Percentiles rank a stretch among this genome's conserved stretches.
Conservation (phyloP, 2,888 invertebrate species). For the Germaria angustata region DNA sequence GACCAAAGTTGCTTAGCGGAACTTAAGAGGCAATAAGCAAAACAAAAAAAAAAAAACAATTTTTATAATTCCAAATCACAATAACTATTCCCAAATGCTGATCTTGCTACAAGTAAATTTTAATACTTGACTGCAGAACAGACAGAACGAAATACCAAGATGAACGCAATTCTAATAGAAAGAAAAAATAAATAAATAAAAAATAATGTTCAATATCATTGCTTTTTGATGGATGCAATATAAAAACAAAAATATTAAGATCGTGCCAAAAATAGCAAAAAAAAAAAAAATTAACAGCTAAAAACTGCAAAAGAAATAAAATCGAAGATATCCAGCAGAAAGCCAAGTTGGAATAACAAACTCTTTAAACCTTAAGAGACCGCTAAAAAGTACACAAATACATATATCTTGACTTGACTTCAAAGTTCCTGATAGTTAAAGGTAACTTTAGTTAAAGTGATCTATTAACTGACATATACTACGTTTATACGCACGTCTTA, state of each 20-base stretch:
- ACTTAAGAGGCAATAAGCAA: neutral
- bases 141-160: neutral
- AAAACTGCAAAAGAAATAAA: neutral
- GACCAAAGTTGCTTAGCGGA: conserved; percentile 19
- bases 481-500: too few relatives aligned
- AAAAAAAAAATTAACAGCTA: conserved; percentile 48
- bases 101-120: conserved; percentile 36
- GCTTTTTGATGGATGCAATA: conserved; percentile 8
- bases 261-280: conserved; percentile 66
- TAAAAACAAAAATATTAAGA: conserved; percentile 39
- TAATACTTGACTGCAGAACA: conserved; percentile 26
- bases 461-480: too few relatives aligned
- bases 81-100: conserved; percentile 11
- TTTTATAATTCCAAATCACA: neutral
- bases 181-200: neutral
- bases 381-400: neutral
- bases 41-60: neutral
- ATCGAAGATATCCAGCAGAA: conserved; percentile 36
- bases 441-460: too few relatives aligned
- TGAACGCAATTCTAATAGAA: neutral
- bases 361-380: neutral
- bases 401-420: too few relatives aligned
- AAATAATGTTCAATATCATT: conserved; percentile 32
- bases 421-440: too few relatives aligned
- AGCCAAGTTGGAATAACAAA: neutral